Evolutionary conservation across 2,113 vertebrate species (phyloP), one percentile per base, ranked within the genome.

Genomic region (Copsychus sechellarum): DNA sequence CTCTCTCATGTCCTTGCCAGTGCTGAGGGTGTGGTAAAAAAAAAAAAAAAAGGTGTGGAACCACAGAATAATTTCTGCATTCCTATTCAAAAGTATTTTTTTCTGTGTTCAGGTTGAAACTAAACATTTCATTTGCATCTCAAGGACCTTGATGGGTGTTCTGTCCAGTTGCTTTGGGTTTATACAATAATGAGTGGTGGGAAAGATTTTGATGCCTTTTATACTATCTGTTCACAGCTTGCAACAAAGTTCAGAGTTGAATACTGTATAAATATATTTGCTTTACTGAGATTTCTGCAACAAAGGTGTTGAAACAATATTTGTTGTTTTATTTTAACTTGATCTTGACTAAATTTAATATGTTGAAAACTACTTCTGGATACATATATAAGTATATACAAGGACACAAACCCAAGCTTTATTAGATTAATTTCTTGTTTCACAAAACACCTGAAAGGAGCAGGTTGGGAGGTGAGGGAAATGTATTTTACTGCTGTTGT

Each of bases 11-110:
- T 70, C 72, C 86, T 88, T 86, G 90, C 94, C 90, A 95, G 56
- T 73, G 82, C 33, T 66, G 64, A 97, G 88, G 96, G 96, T 93
- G 96, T 97, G 94, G 95, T 94, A 69, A 90, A 84, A 76, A 36
- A 81, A 81, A 81, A 81, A 36, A 36, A 72, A 82, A 83, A 79
- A 94, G 82, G 92, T 83, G 94, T 72, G 86, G 88, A 86, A 28
- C 57, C 26, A 73, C 50, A 73, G 67, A 93, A 34, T 57, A 88
- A 86, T 95, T 90, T 93, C 67, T 93, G 47, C 86, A 80, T 86
- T 95, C 86, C 65, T 84, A 9, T 86, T 33, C 43, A 45, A 45
- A 84, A 88, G 7, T 62, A 5, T 18, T 91, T 92, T 87, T 88
- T 91, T 9, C 47, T 64, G 16, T 78, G 5, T 70, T 88, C 38